Conservation (phyloP, 2,113 vertebrate species). For the Paradoxurus hermaphroditus region DNA sequence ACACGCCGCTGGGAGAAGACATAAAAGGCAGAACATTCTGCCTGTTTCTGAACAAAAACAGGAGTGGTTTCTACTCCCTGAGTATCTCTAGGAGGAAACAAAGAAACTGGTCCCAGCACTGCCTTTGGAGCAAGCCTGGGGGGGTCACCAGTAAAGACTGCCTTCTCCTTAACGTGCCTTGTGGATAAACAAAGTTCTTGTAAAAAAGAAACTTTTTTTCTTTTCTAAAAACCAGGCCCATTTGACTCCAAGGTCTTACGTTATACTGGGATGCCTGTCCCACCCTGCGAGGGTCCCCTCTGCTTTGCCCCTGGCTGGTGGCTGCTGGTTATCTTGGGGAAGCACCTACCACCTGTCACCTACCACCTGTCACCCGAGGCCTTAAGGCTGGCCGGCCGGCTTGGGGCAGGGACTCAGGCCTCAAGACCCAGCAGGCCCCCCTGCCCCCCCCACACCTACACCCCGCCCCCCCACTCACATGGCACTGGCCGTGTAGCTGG, state of each 20-base stretch:
- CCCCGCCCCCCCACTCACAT: constrained; percentile 85
- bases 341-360: too few relatives aligned
- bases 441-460: not conserved
- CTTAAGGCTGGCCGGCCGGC: not conserved
- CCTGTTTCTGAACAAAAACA: not conserved
- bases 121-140: not conserved
- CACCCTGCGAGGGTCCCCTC: not conserved
- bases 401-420: too few relatives aligned
- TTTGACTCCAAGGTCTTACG: not conserved
- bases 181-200: too few relatives aligned
- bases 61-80: not conserved
- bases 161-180: not conserved
- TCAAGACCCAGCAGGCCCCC: not conserved
- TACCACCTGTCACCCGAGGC: not conserved
- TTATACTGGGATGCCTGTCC: not conserved
- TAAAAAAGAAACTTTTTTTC: not conserved
- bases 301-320: not conserved
- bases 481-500: constrained; percentile 87
- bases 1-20: not conserved
- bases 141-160: not conserved
- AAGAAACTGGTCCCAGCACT: not conserved
- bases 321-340: not conserved
- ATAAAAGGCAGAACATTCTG: not conserved
- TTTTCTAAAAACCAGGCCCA: not conserved
- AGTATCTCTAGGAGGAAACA: not conserved